These are phyloP conservation scores for Molorchus minor DNA, from an alignment of 2,888 invertebrate genomes.

Conservation along the genomic window DNA sequence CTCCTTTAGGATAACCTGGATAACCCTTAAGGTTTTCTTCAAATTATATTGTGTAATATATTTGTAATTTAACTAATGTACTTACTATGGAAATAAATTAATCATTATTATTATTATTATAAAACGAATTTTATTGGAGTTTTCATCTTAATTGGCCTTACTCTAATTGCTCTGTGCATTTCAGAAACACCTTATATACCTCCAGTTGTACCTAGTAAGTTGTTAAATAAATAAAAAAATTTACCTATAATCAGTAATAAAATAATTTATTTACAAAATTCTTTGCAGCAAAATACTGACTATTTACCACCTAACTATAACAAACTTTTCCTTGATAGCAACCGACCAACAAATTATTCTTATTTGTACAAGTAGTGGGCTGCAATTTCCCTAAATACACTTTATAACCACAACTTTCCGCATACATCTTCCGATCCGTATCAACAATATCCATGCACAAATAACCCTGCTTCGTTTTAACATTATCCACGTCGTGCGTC, in stretches of 20 bases:
- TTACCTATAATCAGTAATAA: neutral
- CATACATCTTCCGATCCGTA: slow-evolving; percentile 81
- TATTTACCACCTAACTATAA: neutral
- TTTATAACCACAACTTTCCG: slow-evolving; percentile 78
- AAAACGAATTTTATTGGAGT: no score
- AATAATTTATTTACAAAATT: neutral
- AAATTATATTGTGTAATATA: no score
- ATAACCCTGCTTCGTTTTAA: slow-evolving; percentile 78
- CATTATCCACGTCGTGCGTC: slow-evolving; percentile 79
- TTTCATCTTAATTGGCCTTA: neutral
- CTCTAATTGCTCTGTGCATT: neutral
- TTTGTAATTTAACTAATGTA: no score
- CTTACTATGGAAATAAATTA: no score
- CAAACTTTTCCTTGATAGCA: slow-evolving; percentile 39
- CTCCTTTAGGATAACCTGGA: no score
- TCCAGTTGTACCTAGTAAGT: neutral
- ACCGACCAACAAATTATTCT: slow-evolving; percentile 88
- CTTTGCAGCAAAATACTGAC: neutral
- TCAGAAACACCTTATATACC: neutral
- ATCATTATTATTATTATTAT: no score
- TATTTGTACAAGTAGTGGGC: slow-evolving; percentile 87
- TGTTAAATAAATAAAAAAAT: neutral
- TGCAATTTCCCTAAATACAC: slow-evolving; percentile 80
- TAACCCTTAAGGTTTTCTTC: no score
- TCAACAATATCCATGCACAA: slow-evolving; percentile 90